Base-by-base conservation (phyloP, 2,888 invertebrate genomes). In the Disparrhopalites patrizii region DNA sequence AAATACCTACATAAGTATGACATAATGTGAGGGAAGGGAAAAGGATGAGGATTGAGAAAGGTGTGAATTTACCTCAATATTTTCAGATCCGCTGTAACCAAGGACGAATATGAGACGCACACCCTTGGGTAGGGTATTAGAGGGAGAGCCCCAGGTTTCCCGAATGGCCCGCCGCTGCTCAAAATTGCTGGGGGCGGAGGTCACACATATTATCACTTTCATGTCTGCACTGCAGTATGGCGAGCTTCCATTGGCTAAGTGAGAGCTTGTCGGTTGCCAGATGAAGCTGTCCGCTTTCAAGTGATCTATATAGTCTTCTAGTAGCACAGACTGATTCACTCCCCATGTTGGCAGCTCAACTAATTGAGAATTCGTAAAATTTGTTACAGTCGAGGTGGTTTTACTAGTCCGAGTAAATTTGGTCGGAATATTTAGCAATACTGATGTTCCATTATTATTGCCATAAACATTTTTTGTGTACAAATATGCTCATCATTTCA, bases 61-160 rank as follows among this genome's bases (percentile, higher is more conserved):
- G 8, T 10, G 13, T 36, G 8, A 36, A 13, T 23, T 54, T 67
- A 74, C 74, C 68, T 73, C n/a, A 81, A 76, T 55, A 65, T 85
- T 85, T 75, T 84, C 79, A 76, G 85, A 83, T 61, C 80, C 79
- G 70, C 83, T 81, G 70, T 81, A 80, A 62, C 89, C 90, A 68
- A 89, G 77, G 31, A 89, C 77, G 77, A 85, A 85, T 64, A 80
- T 81, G 31, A 83, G 76, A 73, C 79, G 80, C 40, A 81, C 78
- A 13, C 78, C 78, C 66, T 77, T 78, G 70, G 79, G 78, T 61
- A 79, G 78, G 28, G 78, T 72, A 68, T 75, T 70, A 64, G 79
- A 77, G 68, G 83, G 52, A 13, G 72, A 69, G 20, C 75, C 90
- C 90, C 89, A 90, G 0, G 88, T 88, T 67, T 86, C 83, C 68